Evolutionary conservation across 2,797 vertebrate genomes (phyloP), one percentile per base, ranked within the genome.

Genomic region (Phrynocephalus guinanensis): DNA sequence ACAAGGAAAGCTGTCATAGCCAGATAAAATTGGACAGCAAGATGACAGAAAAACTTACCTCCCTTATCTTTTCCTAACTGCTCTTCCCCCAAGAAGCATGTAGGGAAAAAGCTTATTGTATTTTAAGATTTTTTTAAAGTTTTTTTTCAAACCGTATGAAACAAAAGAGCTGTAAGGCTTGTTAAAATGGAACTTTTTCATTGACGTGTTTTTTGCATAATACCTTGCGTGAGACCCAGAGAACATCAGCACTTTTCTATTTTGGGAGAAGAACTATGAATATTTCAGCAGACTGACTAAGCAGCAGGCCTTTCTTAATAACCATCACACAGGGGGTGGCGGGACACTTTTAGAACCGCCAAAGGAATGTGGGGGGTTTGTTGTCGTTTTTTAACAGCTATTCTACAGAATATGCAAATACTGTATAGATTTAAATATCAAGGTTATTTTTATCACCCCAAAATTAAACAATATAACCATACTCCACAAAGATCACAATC

Each of bases 11-110:
- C 87, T 88, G 73, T 80, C 84, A 33, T 81, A 92, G 28, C 73
- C 90, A 92, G 88, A 76, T 86, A 89, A 92, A 90, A 87, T 9
- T 52, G 84, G 44, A 95, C 0, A 93, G 84, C 87, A 93, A 94
- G 89, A 90, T 92, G 85, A 82, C 63, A 78, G 11, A 38, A 76
- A 18, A 44, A 91, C 96, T 97, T 97, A 97, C 97, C 96, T 97
- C 95, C 95, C 88, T 92, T 94, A 85, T 96, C 95, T 91, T 96
- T 97, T 97, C 96, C 96, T 95, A 96, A 93, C 95, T 96, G 96
- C 93, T 93, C 92, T 96, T 96, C 96, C 95, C 95, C 95, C 33
- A 94, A 96, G 97, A 96, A 97, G 97, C 97, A 96, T 97, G 96
- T 93, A 96, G 97, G 95, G 96, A 95, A 97, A 90, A 96, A 95